A percentile compares a stretch with the other conserved stretches of the same genome.
Evolutionary conservation across 2,797 vertebrate genomes (phyloP).

Genomic region (Tolypeutes matacus): DNA sequence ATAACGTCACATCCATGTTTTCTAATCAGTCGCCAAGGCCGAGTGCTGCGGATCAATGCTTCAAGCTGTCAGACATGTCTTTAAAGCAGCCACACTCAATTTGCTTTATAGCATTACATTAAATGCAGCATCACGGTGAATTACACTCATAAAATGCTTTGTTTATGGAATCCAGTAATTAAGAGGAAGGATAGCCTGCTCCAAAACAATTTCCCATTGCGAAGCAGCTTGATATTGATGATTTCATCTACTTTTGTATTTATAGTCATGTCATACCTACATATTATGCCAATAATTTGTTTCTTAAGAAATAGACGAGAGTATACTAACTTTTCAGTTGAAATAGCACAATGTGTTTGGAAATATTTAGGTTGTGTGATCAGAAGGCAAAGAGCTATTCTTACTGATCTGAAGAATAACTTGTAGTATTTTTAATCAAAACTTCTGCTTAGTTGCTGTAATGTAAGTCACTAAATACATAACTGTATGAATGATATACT

Average conservation of each 20-base stretch:
- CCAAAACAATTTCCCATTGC: background rate
- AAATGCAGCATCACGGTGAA: background rate
- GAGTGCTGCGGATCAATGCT: accelerated
- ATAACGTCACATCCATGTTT: background rate
- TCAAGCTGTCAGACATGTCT: background rate
- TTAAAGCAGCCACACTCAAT: background rate
- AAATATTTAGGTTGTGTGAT: background rate
- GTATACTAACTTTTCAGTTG: background rate
- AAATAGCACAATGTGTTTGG: background rate
- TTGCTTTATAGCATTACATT: background rate
- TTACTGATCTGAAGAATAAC: background rate
- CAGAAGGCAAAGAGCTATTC: background rate
- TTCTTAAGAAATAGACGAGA: background rate
- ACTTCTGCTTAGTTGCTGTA: background rate
- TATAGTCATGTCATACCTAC: too few relatives aligned
- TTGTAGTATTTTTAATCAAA: too few relatives aligned
- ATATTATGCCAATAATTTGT: background rate
- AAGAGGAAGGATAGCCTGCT: background rate
- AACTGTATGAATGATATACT: accelerated
- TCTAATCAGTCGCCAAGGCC: background rate
- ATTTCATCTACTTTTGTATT: background rate
- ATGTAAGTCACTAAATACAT: accelerated
- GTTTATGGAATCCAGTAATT: background rate
- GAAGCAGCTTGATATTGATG: background rate
- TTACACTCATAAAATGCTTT: background rate